Percentiles rank a stretch among this genome's conserved stretches.
Conservation (phyloP, 2,797 vertebrate genomes). For the Enteromius argenteus region DNA sequence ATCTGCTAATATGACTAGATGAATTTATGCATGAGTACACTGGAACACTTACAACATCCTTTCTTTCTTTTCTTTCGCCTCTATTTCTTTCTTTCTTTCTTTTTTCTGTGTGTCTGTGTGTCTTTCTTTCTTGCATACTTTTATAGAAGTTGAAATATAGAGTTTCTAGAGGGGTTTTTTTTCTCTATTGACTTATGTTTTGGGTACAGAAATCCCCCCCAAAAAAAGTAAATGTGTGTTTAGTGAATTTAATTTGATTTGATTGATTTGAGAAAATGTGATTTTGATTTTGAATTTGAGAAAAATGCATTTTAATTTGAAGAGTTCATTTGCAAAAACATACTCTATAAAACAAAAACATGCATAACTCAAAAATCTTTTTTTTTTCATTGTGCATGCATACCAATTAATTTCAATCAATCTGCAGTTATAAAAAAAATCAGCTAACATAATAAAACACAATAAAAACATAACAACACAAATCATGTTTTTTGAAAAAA, state of each 20-base stretch:
- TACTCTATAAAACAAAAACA: too few species aligned
- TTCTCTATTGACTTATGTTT: background rate
- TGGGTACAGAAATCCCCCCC: too few species aligned
- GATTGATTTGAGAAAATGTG: too few species aligned
- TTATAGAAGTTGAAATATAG: background rate
- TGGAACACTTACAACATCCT: background rate
- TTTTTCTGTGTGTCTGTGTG: background rate
- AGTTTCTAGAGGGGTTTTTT: background rate
- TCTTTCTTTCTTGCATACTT: background rate
- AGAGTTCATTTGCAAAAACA: too few species aligned
- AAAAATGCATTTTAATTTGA: background rate
- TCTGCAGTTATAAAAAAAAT: too few species aligned
- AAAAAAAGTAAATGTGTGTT: background rate
- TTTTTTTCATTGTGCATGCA: too few species aligned
- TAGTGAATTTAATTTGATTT: too few species aligned
- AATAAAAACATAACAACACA: too few species aligned
- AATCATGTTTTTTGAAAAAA: too few species aligned
- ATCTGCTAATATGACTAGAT: background rate
- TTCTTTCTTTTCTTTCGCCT: conserved; percentile 1
- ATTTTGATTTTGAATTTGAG: background rate
- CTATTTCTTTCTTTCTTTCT: background rate
- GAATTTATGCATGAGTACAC: conserved; percentile 1
- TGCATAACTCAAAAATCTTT: too few species aligned
- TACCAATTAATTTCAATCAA: too few species aligned
- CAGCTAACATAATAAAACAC: too few species aligned